Conservation (phyloP, 2,113 vertebrate species). For the Daubentonia madagascariensis region DNA sequence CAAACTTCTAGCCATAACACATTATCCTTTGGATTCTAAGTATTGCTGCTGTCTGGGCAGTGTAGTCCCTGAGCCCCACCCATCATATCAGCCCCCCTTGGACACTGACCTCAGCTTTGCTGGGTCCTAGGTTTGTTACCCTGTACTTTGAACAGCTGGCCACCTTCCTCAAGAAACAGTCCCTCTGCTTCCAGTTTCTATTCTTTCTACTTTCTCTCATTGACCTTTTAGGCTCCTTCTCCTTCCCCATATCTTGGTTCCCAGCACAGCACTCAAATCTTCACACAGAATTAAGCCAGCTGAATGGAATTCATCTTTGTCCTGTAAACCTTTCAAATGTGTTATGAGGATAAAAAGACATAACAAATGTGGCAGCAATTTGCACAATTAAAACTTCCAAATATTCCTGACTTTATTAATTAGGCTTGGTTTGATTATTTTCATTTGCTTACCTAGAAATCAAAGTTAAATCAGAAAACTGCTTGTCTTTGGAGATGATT, state of each 20-base stretch:
- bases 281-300: neutral
- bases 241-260: neutral
- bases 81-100: neutral
- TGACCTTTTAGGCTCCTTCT: neutral
- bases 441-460: neutral
- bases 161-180: neutral
- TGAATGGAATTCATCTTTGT: neutral
- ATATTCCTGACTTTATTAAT: neutral
- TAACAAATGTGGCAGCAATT: neutral
- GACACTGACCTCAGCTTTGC: neutral
- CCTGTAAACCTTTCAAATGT: neutral
- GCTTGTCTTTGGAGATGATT: neutral
- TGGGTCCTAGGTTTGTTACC: neutral
- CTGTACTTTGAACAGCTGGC: neutral
- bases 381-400: neutral
- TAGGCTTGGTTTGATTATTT: neutral
- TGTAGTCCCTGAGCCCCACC: neutral
- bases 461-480: neutral
- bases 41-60: neutral
- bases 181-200: neutral
- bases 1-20: neutral
- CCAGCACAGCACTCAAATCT: neutral
- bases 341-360: neutral
- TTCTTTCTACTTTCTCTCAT: neutral
- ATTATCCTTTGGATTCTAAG: neutral